These are phyloP conservation scores for Tenthredo amoena DNA, from an alignment of 2,888 invertebrate genomes.

Conservation along the genomic window DNA sequence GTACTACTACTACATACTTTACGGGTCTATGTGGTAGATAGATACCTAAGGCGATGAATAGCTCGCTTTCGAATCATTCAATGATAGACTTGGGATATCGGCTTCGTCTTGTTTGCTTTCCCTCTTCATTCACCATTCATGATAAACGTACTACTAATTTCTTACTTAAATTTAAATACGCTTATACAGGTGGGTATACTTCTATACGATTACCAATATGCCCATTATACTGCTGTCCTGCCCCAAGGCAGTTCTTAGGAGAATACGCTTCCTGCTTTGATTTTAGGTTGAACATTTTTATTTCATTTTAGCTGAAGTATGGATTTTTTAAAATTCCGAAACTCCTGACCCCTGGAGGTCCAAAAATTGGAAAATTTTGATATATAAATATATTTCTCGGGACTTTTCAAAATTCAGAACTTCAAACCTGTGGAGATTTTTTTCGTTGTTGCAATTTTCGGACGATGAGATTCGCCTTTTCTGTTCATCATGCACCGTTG, in stretches of 20 bases:
- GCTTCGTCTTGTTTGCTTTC: background rate
- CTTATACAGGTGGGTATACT: background rate
- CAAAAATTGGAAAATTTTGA: too few species aligned
- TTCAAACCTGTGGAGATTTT: background rate
- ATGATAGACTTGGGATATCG: background rate
- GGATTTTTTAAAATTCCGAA: constrained; percentile 26
- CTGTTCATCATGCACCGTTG: background rate
- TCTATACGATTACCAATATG: background rate
- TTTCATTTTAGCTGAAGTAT: background rate
- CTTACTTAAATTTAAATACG: background rate
- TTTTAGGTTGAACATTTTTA: background rate
- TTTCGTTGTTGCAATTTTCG: constrained; percentile 36
- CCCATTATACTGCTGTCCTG: background rate
- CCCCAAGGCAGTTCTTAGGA: too few species aligned
- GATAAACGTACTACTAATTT: background rate
- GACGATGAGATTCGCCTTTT: constrained; percentile 9
- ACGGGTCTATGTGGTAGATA: background rate
- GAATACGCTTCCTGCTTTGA: background rate
- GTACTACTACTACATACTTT: background rate
- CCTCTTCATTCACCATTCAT: constrained; percentile 2
- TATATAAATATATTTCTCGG: too few species aligned
- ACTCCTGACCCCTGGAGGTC: too few species aligned
- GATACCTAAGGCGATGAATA: background rate
- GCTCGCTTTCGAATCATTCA: background rate
- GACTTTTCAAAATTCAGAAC: background rate